Evolutionary conservation across 2,113 vertebrate species (phyloP).

Genomic region (Apus apus): DNA sequence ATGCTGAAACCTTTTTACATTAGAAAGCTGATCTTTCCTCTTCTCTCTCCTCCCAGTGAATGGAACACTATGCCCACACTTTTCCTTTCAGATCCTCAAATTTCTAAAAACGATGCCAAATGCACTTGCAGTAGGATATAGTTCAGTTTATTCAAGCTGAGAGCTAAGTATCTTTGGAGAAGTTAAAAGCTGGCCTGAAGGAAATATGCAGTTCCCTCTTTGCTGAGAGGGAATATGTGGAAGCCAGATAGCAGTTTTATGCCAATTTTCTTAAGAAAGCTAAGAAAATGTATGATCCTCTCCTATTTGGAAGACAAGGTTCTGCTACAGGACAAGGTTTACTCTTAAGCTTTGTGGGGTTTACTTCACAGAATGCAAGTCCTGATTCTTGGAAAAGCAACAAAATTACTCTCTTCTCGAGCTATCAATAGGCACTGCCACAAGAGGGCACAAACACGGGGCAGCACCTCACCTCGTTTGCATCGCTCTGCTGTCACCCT

Average conservation of each 20-base stretch:
- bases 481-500: rapidly evolving
- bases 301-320: background rate
- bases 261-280: background rate
- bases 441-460: background rate
- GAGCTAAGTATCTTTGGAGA: background rate
- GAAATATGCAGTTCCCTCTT: background rate
- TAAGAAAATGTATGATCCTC: background rate
- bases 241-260: background rate
- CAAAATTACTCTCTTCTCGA: background rate
- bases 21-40: background rate
- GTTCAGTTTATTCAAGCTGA: background rate
- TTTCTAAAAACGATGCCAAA: slow-evolving; percentile 1
- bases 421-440: background rate
- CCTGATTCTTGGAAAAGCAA: background rate
- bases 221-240: background rate
- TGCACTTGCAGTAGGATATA: background rate
- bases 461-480: background rate
- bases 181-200: background rate
- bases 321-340: background rate
- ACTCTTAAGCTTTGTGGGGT: rapidly evolving
- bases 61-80: slow-evolving; percentile 26
- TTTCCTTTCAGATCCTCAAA: slow-evolving; percentile 23
- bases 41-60: background rate
- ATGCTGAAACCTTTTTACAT: background rate
- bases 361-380: background rate